Evolutionary conservation across 2,888 invertebrate species (phyloP), one percentile per base, ranked within the genome.

Genomic region (Baccha elongata): DNA sequence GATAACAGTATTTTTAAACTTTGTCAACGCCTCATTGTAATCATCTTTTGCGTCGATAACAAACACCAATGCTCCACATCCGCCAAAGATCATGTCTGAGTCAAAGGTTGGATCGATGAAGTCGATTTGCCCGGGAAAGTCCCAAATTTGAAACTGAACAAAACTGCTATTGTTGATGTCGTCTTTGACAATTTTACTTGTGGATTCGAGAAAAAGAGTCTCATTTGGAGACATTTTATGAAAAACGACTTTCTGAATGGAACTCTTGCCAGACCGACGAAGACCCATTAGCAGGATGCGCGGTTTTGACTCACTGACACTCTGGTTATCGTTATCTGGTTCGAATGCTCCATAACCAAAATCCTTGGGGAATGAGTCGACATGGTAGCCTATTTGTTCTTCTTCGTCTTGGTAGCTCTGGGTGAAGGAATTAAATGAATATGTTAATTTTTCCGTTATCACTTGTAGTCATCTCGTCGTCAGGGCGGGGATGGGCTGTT

Each of bases 191-290:
- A 99, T 98, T 93, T 99, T 98, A 90, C 98, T 98, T 58, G 99
- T 99, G 85, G 98, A 98, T 91, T 99, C 99, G 85, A 99, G 92
- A 90, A 99, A 99, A 67, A 99, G 92, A 0, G 99, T 99, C 92
- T 99, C 99, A 92, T 99, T 99, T 1, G 99, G 99, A 1, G 99
- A 98, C 98, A 99, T 99, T 92, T 99, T 99, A 91, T 99, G 99
- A 90, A 99, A 99, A n/a, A 99, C 99, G 3, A 99, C 99, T 93
- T 99, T 99, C 90, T 99, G 98, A 88, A 99, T 99, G 0, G 99
- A 99, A 62, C 99, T 99, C 91, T 99, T 99, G 53, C 99, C 99
- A 88, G 99, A 99, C 90, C 99, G 95, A 89, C 98, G 93, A 13
- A 98, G 92, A 2, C 99, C 99, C 98, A 99, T 98, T 21, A 99